Base-by-base conservation (phyloP, 2,888 invertebrate genomes). In the Oxycera nigricornis region DNA sequence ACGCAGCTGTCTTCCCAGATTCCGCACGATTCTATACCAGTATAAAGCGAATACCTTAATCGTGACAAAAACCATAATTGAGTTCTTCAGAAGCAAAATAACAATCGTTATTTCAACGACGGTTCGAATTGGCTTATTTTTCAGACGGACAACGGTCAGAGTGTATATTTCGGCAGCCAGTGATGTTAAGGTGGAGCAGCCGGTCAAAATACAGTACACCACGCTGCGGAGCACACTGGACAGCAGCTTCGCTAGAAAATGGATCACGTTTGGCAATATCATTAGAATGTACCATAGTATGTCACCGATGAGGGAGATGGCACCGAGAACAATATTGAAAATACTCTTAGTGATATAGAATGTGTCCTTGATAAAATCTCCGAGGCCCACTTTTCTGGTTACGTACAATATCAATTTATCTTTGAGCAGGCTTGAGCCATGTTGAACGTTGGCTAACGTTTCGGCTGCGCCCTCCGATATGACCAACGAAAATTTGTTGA, bases 391-490 rank as follows among this genome's bases (percentile, higher is more conserved):
- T 28, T 68, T 20, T 14, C 30, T n/a, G n/a, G 50, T 50, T 2
- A 17, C 17, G 39, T 50, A 50, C 28, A 68, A 68, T 1, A 50
- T 24, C 7, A 30, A n/a, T 14, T 46, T 50, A 11, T 68, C 50
- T 28, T 50, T 50, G 9, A 30, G n/a, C 26, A 50, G 14, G 28
- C 22, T 50, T 6, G 28, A 9, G 1, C 50, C 68, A 1, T 50
- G n/a, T n/a, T 9, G 30, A 28, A 68, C 28, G 30, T 30, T 68
- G 2, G 17, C 9, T 2, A 28, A 22, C 2, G 50, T 68, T 28
- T 68, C 50, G 1, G 28, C 14, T 28, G 50, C 50, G 11, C 50
- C 50, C 28, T 68, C 68, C 7, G 68, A 50, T n/a, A 68, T 17
- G 17, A 46, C 30, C 17, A 68, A 20, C 4, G 30, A 46, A 30